A percentile compares a stretch with the other conserved stretches of the same genome.
phyloP scores from a whole-genome alignment of 30 jellyfish, hydroid and myxozoan genomes.

The Hydractinia symbiolongicarpus region DNA sequence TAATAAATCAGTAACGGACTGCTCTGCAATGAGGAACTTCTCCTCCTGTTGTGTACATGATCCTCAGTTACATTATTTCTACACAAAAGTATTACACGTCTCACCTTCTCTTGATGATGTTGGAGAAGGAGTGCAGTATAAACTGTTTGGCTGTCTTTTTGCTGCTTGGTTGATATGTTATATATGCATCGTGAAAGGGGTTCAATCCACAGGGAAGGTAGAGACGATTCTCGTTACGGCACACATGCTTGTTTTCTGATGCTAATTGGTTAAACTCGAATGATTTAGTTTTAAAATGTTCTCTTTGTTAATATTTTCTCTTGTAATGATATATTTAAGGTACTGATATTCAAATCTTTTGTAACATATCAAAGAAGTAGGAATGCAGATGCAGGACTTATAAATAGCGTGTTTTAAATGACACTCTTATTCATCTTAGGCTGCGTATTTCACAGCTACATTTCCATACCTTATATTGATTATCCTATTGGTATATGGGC shows the following conservation, averaged over 20 bases:
- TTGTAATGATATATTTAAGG: too few species aligned
- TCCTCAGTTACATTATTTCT: conserved; percentile 82
- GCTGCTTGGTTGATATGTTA: conserved; percentile 86
- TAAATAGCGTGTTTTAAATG: background rate
- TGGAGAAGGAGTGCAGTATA: conserved; percentile 79
- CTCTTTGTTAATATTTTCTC: too few species aligned
- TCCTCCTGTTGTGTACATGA: conserved; percentile 77
- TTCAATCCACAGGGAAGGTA: conserved; percentile 97
- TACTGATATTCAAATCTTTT: too few species aligned
- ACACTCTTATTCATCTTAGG: conserved; percentile 50
- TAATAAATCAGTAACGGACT: background rate
- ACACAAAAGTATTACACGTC: conserved; percentile 56
- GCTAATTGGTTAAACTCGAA: background rate
- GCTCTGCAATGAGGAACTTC: conserved; percentile 4
- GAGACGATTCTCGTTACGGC: background rate
- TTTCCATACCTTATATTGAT: conserved; percentile 78
- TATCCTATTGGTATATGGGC: conserved; percentile 83
- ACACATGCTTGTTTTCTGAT: background rate
- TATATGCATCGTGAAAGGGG: conserved; percentile 90
- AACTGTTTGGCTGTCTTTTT: conserved; percentile 58
- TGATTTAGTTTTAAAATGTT: too few species aligned
- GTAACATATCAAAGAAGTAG: too few species aligned
- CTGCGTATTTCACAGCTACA: conserved; percentile 91
- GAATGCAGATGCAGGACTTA: too few species aligned
- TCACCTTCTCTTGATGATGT: conserved; percentile 61